Evolutionary conservation across 2,888 invertebrate genomes (phyloP), one percentile per base, ranked within the genome.

Genomic region (Volucella inanis): DNA sequence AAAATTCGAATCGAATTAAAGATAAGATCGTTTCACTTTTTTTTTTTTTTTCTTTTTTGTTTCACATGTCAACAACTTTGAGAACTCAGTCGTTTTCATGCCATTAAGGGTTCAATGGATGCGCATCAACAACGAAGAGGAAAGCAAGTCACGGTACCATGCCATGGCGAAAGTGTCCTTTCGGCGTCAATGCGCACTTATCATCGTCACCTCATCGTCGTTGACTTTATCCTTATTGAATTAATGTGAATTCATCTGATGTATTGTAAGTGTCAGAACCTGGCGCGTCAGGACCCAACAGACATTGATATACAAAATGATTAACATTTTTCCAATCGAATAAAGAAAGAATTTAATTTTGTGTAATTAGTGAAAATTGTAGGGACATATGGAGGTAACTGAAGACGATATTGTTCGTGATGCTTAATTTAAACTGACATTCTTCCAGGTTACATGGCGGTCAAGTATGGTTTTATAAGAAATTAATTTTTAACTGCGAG

Each of bases 41-140:
- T 49, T n/a, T 67, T 71, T 71, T 22, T 71, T 38, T 18, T 12
- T 64, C 62, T 71, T 71, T 22, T 71, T 38, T 18, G 10, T 64
- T 64, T 62, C 31, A 67, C 77, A 77, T 61, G 49, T 72, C 71
- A 71, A 61, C 49, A 82, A 55, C 61, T 77, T 71, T 71, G 41
- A 59, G 45, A 50, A 41, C 54, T 71, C 54, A 61, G 67, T n/a
- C 62, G 68, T 62, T 61, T 68, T 68, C 55, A 62, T 62, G 61
- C 47, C 54, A 80, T 75, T 77, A 49, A 54, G 61, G 52, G 45
- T 65, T 71, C 76, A 80, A 55, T 75, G 59, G 50, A 65, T 76
- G 67, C 62, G 57, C 65, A 70, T 62, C 57, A 49, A 11, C 43
- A 75, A 57, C 45, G 54, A 76, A 15, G n/a, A 57, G 57, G 14